phyloP scores from a whole-genome alignment of 2,888 invertebrate species.

The Agrenia bidenticulata region DNA sequence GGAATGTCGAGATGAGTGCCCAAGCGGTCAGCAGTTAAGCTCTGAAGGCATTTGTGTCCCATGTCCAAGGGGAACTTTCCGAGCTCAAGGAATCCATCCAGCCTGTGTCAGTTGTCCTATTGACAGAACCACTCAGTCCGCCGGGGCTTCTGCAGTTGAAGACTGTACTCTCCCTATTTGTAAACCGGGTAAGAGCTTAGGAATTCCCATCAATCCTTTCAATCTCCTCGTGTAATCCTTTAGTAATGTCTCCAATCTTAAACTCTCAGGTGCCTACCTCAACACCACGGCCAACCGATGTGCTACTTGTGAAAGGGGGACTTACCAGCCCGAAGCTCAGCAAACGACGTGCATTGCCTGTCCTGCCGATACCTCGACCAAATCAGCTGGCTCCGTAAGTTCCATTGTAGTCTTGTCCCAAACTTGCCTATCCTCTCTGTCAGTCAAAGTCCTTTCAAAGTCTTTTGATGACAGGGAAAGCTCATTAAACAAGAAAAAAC shows the following conservation, averaged over 20 bases:
- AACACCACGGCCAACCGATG: constrained; percentile 85
- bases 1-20: constrained; percentile 89
- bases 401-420: background rate
- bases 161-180: constrained; percentile 92
- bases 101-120: constrained; percentile 84
- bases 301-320: constrained; percentile 82
- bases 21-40: constrained; percentile 78
- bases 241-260: too few relatives aligned
- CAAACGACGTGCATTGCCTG: constrained; percentile 84
- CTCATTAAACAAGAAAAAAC: too few relatives aligned
- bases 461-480: too few relatives aligned
- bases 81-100: constrained; percentile 82
- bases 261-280: constrained; percentile 70
- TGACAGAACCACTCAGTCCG: constrained; percentile 83
- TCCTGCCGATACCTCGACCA: constrained; percentile 87
- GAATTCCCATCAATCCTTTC: too few relatives aligned
- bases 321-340: constrained; percentile 84
- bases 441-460: too few relatives aligned
- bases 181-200: constrained; percentile 65
- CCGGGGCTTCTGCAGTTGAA: constrained; percentile 79
- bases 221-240: too few relatives aligned
- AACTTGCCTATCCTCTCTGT: too few relatives aligned
- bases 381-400: constrained; percentile 76
- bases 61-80: constrained; percentile 84
- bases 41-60: constrained; percentile 87